A percentile compares a stretch with the other conserved stretches of the same genome.
Evolutionary conservation across 2,113 vertebrate genomes (phyloP).

Genomic region (Geococcyx californianus): DNA sequence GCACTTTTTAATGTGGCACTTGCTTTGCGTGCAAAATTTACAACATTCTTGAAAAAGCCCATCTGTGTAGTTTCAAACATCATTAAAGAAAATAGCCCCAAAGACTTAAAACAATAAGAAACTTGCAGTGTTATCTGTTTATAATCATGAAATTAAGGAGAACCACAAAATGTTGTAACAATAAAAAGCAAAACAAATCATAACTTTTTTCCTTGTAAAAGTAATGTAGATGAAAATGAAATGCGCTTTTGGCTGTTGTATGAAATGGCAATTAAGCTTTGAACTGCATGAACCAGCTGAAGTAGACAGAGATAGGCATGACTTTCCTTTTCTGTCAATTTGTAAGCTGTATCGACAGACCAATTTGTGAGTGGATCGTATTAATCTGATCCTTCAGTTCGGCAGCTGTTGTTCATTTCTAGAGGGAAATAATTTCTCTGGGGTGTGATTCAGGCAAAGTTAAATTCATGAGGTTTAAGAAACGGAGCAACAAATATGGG

Average conservation of each 20-base stretch:
- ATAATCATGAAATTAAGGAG: not conserved
- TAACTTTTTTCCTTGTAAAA: not conserved
- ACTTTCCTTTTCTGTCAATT: slow-evolving; percentile 1
- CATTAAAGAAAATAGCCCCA: not conserved
- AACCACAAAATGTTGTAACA: not conserved
- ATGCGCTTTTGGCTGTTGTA: not conserved
- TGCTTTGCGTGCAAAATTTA: slow-evolving; percentile 28
- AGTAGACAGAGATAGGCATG: not conserved
- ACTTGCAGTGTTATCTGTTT: not conserved
- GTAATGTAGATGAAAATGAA: not conserved
- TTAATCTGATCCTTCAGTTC: not conserved
- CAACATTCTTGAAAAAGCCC: not conserved
- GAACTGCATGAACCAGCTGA: not conserved
- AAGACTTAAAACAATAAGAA: not conserved
- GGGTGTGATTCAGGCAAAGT: not conserved
- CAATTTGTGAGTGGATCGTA: not conserved
- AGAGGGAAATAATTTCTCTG: slow-evolving; percentile 1
- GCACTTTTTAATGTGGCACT: not conserved
- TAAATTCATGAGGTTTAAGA: not conserved
- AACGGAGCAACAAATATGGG: not conserved
- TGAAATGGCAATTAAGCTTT: not conserved
- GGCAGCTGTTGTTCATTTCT: not conserved
- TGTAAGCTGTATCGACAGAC: slow-evolving; percentile 31
- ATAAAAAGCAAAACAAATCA: not conserved
- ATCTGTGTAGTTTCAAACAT: not conserved